Evolutionary conservation across 1,140 invertebrate genomes (phyloP).

Genomic region (Dufourea novaeangliae): DNA sequence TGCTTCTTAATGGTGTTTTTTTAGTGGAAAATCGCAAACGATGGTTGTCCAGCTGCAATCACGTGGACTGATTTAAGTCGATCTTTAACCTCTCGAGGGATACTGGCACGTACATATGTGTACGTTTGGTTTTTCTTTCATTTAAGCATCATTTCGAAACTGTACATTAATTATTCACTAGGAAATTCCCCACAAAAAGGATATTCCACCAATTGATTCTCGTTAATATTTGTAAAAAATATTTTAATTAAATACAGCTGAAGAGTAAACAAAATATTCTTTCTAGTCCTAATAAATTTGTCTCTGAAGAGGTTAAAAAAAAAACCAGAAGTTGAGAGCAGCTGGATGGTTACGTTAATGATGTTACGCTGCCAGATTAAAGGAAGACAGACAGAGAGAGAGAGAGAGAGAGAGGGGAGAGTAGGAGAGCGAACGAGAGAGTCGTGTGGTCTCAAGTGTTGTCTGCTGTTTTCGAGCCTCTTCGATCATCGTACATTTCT

Average conservation of each 20-base stretch:
- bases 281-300: too few species aligned
- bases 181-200: too few species aligned
- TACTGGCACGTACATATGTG: too few species aligned
- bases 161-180: too few species aligned
- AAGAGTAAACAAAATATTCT: too few species aligned
- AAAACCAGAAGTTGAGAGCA: neutral
- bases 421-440: neutral
- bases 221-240: too few species aligned
- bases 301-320: too few species aligned
- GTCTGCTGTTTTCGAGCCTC: neutral
- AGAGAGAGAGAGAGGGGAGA: neutral
- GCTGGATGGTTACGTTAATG: slow-evolving; percentile 33
- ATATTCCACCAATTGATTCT: too few species aligned
- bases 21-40: neutral
- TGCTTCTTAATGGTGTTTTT: neutral
- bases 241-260: too few species aligned
- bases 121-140: too few species aligned
- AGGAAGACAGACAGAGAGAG: neutral
- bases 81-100: too few species aligned
- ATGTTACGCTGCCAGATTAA: slow-evolving; percentile 21
- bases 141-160: too few species aligned
- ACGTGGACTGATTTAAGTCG: slow-evolving; percentile 19
- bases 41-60: slow-evolving; percentile 17
- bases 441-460: neutral
- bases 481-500: slow-evolving; percentile 42